phyloP scores from a whole-genome alignment of 2,113 vertebrate genomes.

The Sylvilagus bachmani region DNA sequence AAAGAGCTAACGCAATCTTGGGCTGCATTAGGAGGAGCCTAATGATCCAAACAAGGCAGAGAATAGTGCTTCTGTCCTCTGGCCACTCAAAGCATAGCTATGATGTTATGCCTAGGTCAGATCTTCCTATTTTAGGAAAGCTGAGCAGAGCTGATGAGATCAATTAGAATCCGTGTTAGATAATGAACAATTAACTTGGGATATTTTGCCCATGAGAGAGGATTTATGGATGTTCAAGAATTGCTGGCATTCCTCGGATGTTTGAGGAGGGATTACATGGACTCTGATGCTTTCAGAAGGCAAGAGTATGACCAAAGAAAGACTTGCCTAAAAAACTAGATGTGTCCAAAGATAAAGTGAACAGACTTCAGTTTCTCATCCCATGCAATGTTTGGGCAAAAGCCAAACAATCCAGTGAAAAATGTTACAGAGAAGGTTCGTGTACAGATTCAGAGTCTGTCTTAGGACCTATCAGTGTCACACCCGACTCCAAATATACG shows the following conservation, averaged over 20 bases:
- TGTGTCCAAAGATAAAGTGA: slow-evolving; percentile 1
- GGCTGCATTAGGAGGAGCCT: slow-evolving; percentile 35
- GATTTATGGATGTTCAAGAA: slow-evolving; percentile 79
- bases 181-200: slow-evolving; percentile 80
- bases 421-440: neutral
- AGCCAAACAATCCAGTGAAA: neutral
- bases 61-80: slow-evolving; percentile 64
- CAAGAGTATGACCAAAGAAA: slow-evolving; percentile 71
- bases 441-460: neutral
- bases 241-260: slow-evolving; percentile 81
- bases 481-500: neutral
- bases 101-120: slow-evolving; percentile 67
- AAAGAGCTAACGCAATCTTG: slow-evolving; percentile 57
- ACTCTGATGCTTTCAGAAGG: slow-evolving; percentile 69
- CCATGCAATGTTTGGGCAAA: slow-evolving; percentile 12
- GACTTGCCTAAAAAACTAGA: slow-evolving; percentile 52
- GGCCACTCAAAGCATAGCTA: slow-evolving; percentile 30
- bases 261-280: slow-evolving; percentile 79
- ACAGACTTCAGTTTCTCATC: neutral
- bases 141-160: slow-evolving; percentile 57
- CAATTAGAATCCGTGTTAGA: slow-evolving; percentile 77
- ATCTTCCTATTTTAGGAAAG: slow-evolving; percentile 70
- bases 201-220: slow-evolving; percentile 79
- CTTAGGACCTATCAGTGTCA: neutral
- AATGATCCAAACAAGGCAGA: slow-evolving; percentile 43